Conservation (phyloP, 2,888 invertebrate genomes). For the Rhamnusium bicolor region DNA sequence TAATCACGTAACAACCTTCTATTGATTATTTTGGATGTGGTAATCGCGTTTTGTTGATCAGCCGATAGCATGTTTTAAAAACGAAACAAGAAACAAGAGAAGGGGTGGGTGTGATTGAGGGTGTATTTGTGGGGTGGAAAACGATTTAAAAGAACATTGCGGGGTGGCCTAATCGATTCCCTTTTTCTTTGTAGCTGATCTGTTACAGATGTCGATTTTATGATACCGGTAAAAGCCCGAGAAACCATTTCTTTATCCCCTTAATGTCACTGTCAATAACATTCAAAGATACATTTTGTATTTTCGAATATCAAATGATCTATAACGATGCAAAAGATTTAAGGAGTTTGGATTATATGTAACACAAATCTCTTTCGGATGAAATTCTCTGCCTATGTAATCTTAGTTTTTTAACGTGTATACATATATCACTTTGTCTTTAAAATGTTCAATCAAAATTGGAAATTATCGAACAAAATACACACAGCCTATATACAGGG, state of each 20-base stretch:
- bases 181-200: constrained; percentile 65
- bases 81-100: constrained; percentile 40
- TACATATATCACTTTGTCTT: too few relatives aligned
- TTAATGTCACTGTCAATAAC: constrained; percentile 64
- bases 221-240: constrained; percentile 57
- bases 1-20: not conserved
- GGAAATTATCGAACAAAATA: too few relatives aligned
- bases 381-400: too few relatives aligned
- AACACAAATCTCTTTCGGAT: not conserved
- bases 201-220: constrained; percentile 69
- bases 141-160: constrained; percentile 52
- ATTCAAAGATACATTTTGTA: constrained; percentile 55
- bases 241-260: constrained; percentile 57
- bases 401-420: too few relatives aligned
- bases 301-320: constrained; percentile 43
- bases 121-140: constrained; percentile 51
- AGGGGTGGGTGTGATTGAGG: constrained; percentile 54
- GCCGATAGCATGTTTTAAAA: constrained; percentile 36
- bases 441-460: too few relatives aligned
- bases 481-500: too few relatives aligned
- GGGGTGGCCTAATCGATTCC: constrained; percentile 63
- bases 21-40: constrained; percentile 53
- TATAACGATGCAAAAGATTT: constrained; percentile 26
- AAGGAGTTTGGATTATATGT: not conserved
- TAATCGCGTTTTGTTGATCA: constrained; percentile 54